Percentiles rank a stretch among this genome's conserved stretches.
phyloP scores from a whole-genome alignment of 1,140 invertebrate genomes.

The Musca vetustissima region DNA sequence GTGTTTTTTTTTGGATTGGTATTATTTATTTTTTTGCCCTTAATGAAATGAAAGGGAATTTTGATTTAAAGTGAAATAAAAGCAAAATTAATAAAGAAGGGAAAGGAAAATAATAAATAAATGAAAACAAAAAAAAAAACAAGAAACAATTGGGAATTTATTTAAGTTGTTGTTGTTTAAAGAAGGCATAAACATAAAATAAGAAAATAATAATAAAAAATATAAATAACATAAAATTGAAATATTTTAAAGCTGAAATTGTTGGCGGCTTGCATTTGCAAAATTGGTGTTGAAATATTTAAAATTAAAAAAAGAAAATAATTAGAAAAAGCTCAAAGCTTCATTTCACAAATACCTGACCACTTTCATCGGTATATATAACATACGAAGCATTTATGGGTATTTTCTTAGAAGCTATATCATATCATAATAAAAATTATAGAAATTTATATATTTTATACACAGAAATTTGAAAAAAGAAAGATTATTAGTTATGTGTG shows the following conservation, averaged over 20 bases:
- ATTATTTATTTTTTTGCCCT: too few species aligned
- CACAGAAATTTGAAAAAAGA: too few species aligned
- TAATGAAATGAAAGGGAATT: too few species aligned
- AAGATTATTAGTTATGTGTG: neutral
- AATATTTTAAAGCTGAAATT: too few species aligned
- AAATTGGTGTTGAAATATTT: too few species aligned
- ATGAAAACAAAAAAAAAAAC: neutral
- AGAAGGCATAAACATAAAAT: neutral
- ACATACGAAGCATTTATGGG: constrained; percentile 87
- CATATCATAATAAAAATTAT: neutral
- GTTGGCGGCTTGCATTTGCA: too few species aligned
- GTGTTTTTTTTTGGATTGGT: too few species aligned
- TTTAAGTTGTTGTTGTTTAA: too few species aligned
- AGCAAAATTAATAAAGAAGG: neutral
- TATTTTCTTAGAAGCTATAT: constrained; percentile 60
- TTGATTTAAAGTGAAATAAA: neutral
- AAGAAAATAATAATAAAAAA: neutral
- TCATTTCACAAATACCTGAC: constrained; percentile 74
- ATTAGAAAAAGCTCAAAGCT: too few species aligned
- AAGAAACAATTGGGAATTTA: neutral
- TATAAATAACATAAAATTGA: too few species aligned
- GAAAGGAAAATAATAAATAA: neutral
- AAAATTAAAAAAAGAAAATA: too few species aligned
- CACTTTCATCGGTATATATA: constrained; percentile 92
- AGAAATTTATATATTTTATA: too few species aligned